These are phyloP conservation scores for Lordiphosa clarofinis DNA, from an alignment of 1,140 invertebrate species.

Conservation along the genomic window DNA sequence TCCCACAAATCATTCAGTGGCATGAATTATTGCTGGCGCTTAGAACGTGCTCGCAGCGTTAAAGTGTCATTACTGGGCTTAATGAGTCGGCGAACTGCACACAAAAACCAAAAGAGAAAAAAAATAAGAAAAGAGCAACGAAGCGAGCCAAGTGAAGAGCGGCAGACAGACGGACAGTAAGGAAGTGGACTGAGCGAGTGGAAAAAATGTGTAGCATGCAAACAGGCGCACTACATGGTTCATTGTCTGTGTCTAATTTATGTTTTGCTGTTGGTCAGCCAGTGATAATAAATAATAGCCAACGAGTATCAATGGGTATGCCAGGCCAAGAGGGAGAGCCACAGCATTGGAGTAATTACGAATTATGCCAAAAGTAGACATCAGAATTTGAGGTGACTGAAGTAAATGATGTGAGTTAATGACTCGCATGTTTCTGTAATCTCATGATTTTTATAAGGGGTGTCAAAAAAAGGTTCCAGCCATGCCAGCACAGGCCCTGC, in stretches of 20 bases:
- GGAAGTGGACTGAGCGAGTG: conserved; percentile 4
- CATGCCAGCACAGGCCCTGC: too few species aligned
- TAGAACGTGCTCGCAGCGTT: conserved; percentile 71
- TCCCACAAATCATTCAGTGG: conserved; percentile 70
- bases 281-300: conserved; percentile 55
- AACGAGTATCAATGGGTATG: conserved; percentile 13
- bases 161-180: not conserved
- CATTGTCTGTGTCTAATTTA: conserved; percentile 70
- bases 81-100: conserved; percentile 62
- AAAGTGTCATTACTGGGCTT: conserved; percentile 74
- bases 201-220: conserved; percentile 58
- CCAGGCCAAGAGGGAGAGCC: not conserved
- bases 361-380: too few species aligned
- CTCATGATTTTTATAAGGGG: too few species aligned
- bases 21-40: conserved; percentile 67
- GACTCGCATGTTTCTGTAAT: too few species aligned
- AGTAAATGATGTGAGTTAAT: too few species aligned
- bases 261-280: conserved; percentile 47
- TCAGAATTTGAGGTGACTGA: too few species aligned
- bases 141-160: not conserved
- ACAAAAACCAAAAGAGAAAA: conserved; percentile 9
- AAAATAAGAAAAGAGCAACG: conserved; percentile 7
- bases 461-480: too few species aligned
- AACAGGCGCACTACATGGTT: conserved; percentile 53
- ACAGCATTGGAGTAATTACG: not conserved